Conservation (phyloP, 2,797 vertebrate genomes). For the Myotis findleyi region DNA sequence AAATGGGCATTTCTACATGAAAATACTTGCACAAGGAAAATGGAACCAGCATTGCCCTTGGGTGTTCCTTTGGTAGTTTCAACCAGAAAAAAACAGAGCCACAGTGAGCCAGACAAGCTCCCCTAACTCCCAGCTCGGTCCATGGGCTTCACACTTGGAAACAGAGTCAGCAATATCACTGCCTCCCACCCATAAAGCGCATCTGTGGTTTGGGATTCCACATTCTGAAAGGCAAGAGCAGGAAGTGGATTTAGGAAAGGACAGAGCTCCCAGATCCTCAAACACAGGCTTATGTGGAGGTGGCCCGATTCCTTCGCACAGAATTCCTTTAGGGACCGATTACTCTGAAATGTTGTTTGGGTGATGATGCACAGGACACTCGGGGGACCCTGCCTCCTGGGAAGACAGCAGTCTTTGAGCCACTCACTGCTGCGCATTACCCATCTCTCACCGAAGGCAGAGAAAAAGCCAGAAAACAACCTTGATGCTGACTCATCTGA, state of each 20-base stretch:
- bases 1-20: not conserved
- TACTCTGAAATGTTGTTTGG: not conserved
- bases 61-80: not conserved
- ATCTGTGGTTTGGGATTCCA: not conserved
- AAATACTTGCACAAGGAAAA: not conserved
- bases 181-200: not conserved
- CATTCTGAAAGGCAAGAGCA: not conserved
- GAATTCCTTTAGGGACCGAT: not conserved
- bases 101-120: not conserved
- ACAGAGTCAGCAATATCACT: not conserved
- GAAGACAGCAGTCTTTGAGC: not conserved
- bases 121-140: not conserved
- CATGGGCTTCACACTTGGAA: not conserved
- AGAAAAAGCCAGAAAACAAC: not conserved
- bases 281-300: not conserved
- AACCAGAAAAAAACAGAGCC: constrained; percentile 8
- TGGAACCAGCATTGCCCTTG: not conserved
- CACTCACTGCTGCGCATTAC: rapidly evolving
- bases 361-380: not conserved
- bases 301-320: not conserved
- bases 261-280: not conserved
- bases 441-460: not conserved
- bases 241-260: not conserved
- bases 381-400: not conserved
- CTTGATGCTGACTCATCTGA: not conserved